Evolutionary conservation across 1,140 invertebrate genomes (phyloP), one percentile per base, ranked within the genome.

Genomic region (Stenopsyche tienmushanensis): DNA sequence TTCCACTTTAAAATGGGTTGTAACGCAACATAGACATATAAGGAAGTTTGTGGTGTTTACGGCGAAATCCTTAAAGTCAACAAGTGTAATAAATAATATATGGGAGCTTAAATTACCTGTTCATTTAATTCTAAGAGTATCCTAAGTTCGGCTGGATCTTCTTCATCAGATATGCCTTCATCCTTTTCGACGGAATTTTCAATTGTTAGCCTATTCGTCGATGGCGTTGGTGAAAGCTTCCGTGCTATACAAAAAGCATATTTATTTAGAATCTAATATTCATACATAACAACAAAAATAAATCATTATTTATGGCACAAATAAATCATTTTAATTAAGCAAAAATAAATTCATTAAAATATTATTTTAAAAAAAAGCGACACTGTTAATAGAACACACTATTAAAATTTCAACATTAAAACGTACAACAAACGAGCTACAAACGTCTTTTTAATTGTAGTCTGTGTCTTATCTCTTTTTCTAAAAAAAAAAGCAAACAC

Each of bases 51-150:
- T 15, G 23, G n/a, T 21, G 18, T 25, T n/a, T 23, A 7, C n/a
- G 49, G 7, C 15, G 7, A 15, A 58, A n/a, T n/a, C n/a, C n/a
- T n/a, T n/a, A n/a, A n/a, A n/a, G n/a, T n/a, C n/a, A n/a, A 53
- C 7, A 34, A 41, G 5, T 55, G 8, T 55, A 29, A 20, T 15
- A 7, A 26, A 20, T 18, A 21, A 53, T 10, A 53, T 53, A 18
- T 24, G 10, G 20, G n/a, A 29, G 23, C 3, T 55, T 2, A 55
- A 55, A 17, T 74, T 79, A 79, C 84, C 77, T 90, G 88, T 80
- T 96, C 93, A 72, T 90, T 90, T n/a, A 96, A 79, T 77, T 95
- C 93, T 26, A 95, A 76, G 66, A 94, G 86, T 24, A 95, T 79
- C 71, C 90, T 85, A 44, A 92, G 73, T 72, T 92, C 90, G 25